These are phyloP conservation scores for Eulimnadia texana DNA, from an alignment of 1,140 invertebrate species.

Conservation along the genomic window DNA sequence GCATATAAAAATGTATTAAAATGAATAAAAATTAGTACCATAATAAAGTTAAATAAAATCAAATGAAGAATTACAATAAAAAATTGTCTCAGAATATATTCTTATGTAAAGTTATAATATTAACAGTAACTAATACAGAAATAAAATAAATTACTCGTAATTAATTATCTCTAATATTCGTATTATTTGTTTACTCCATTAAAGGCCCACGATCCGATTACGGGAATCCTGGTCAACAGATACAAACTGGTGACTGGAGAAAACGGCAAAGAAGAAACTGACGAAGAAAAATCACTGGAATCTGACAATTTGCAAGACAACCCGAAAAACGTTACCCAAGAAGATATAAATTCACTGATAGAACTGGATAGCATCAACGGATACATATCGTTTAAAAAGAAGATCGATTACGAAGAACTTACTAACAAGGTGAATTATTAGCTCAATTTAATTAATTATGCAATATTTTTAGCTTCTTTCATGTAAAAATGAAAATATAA, in stretches of 20 bases:
- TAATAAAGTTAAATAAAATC: too few species aligned
- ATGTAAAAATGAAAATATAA: background rate
- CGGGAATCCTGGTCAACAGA: conserved; percentile 25
- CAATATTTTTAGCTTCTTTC: too few species aligned
- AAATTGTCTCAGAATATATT: too few species aligned
- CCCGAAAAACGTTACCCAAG: background rate
- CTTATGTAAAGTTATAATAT: too few species aligned
- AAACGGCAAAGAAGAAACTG: background rate
- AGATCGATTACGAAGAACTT: conserved; percentile 54
- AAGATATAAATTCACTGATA: conserved; percentile 29
- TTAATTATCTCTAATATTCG: too few species aligned
- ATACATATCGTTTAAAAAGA: conserved; percentile 44
- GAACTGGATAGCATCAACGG: conserved; percentile 56
- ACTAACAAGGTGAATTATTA: conserved; percentile 37
- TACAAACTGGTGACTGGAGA: conserved; percentile 22
- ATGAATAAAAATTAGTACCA: too few species aligned
- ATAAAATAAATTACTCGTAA: too few species aligned
- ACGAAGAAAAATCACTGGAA: conserved; percentile 7
- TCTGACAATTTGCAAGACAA: background rate
- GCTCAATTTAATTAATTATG: too few species aligned
- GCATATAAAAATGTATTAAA: too few species aligned
- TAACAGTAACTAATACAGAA: too few species aligned
- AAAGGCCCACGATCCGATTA: conserved; percentile 25
- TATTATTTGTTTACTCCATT: too few species aligned
- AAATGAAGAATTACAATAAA: too few species aligned